Evolutionary conservation across 2,797 vertebrate species (phyloP).

Genomic region (Poliocrania exsul): DNA sequence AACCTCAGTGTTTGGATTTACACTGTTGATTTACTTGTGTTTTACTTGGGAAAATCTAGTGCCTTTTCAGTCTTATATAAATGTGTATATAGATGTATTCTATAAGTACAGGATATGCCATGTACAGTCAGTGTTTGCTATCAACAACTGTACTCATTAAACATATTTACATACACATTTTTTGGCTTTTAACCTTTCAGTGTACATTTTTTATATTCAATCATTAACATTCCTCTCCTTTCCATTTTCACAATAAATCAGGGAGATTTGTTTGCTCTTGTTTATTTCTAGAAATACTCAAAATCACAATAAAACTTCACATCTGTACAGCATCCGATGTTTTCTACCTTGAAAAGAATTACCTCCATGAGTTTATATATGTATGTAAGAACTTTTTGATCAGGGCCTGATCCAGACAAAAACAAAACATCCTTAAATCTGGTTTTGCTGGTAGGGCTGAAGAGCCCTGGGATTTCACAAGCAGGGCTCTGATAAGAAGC

Average conservation of each 20-base stretch:
- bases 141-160: neutral
- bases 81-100: constrained; percentile 42
- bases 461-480: neutral
- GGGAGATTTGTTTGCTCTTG: neutral
- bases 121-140: neutral
- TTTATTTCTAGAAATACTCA: neutral
- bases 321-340: neutral
- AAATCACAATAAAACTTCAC: neutral
- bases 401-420: neutral
- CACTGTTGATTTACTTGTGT: neutral
- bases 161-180: neutral
- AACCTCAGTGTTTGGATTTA: neutral
- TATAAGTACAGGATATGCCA: neutral
- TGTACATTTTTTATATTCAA: neutral
- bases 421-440: neutral
- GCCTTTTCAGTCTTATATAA: constrained; percentile 55
- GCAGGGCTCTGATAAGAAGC: neutral
- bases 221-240: neutral
- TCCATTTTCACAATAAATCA: neutral
- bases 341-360: neutral
- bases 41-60: constrained; percentile 49
- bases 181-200: neutral
- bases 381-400: rapidly evolving
- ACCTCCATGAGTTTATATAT: rapidly evolving
- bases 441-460: neutral